These are phyloP conservation scores for Lagenorhynchus albirostris DNA, from an alignment of 2,113 vertebrate genomes.

Conservation along the genomic window DNA sequence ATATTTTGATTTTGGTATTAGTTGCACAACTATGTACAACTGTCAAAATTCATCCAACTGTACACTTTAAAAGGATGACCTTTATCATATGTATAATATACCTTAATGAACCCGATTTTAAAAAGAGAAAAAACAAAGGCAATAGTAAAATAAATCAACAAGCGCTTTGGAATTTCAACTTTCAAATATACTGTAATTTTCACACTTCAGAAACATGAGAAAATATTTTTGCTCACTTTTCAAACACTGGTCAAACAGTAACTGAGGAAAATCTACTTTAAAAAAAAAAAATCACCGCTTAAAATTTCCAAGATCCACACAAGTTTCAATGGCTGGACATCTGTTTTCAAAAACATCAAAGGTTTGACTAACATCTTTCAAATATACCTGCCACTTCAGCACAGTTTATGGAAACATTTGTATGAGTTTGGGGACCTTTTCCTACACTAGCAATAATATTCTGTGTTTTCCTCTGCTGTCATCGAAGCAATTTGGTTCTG, in stretches of 20 bases:
- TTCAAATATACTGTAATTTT: constrained; percentile 10
- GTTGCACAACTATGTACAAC: no score
- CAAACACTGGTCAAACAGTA: background rate
- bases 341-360: constrained; percentile 12
- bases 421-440: background rate
- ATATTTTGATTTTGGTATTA: no score
- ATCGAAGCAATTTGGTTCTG: constrained; percentile 23
- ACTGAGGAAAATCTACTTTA: background rate
- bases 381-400: background rate
- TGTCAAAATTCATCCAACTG: no score
- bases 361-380: background rate
- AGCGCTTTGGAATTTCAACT: background rate
- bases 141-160: background rate
- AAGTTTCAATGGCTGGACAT: background rate
- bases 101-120: no score
- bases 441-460: constrained; percentile 11
- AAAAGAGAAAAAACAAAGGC: no score
- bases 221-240: constrained; percentile 14
- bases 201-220: background rate
- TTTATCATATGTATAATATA: no score
- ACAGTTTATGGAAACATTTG: background rate
- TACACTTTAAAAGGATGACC: no score
- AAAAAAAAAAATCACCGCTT: background rate
- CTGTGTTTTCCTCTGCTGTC: background rate
- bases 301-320: background rate